Evolutionary conservation across 2,888 invertebrate genomes (phyloP), one percentile per base, ranked within the genome.

Genomic region (Dryobota labecula): DNA sequence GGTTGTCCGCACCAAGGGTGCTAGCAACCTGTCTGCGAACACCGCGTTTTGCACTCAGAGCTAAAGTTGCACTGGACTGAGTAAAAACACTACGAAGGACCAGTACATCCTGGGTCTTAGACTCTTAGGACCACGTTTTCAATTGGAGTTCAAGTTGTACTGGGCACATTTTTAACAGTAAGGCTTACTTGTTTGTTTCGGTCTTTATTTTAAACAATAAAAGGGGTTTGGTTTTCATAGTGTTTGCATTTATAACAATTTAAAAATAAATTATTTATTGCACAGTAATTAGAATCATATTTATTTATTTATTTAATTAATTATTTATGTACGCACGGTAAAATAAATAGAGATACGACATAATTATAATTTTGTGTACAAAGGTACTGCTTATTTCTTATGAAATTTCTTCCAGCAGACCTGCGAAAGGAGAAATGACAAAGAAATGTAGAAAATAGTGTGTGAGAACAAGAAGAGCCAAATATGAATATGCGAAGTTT

Each of bases 21-120:
- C 83, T 85, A 85, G 76, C 82, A 74, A 78, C 82, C 80, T 84
- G 85, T 65, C 82, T 69, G 49, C 18, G 56, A 77, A 77, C 80
- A 77, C 75, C 57, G 57, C 43, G 56, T 49, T 68, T 79, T 56
- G 49, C 60, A 47, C 66, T 53, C 13, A 70, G 41, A 63, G 80
- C 43, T 75, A 73, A 66, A 61, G 20, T 68, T 72, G 64, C 36
- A 73, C 1, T 27, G 51, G 82, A 5, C 24, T 0, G 2, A 1
- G 9, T 45, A 15, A 33, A 47, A 43, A 49, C 36, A 38, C 18
- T 57, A 53, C 20, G 1, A 49, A 13, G 0, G 9, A 30, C 70
- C 41, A 54, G 33, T 54, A 24, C 8, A n/a, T 7, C 0, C 18
- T 49, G 43, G n/a, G 30, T 53, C 38, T 43, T 49, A 24, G 4